Evolutionary conservation across 2,888 invertebrate genomes (phyloP), one percentile per base, ranked within the genome.

Genomic region (Alsophila aescularia): DNA sequence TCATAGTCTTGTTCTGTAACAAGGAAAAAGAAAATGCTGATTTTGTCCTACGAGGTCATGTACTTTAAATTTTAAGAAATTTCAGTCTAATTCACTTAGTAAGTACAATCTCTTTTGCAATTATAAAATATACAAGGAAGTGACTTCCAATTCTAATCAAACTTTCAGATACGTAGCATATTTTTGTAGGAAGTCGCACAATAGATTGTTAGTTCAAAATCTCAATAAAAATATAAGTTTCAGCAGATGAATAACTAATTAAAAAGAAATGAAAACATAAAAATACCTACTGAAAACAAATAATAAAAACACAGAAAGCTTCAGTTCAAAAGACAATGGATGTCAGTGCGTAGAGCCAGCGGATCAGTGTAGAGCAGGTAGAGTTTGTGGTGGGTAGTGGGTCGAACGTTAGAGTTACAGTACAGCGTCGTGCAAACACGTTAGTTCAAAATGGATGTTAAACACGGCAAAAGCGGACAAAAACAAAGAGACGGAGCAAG

Each of bases 1-100:
- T 81, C 87, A 87, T 83, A 85, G 79, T 83, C 79, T 73, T 82
- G 79, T 76, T 72, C 90, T 91, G 80, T 81, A 90, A 89, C 81
- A 86, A 90, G 60, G 52, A 70, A 79, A 70, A 67, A 52, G 15
- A 36, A 70, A 47, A 65, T 82, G 73, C 70, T 44, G 34, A 54
- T 12, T 18, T 14, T 54, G 43, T 27, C 21, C 15, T 35, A 21
- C 31, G 21, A 29, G 2, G 10, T 29, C 7, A 27, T 8, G 7
- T 24, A 29, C 2, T n/a, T 8, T 29, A 10, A 29, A 29, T 8
- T 2, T 10, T n/a, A 29, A 2, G 29, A 8, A 29, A 29, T 29
- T n/a, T n/a, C n/a, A n/a, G n/a, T n/a, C n/a, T n/a, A n/a, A n/a
- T n/a, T n/a, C n/a, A n/a, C n/a, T n/a, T n/a, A n/a, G n/a, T n/a